Percentiles rank a stretch among this genome's conserved stretches.
Evolutionary conservation across 2,888 invertebrate species (phyloP).

Genomic region (Aphidius colemani): DNA sequence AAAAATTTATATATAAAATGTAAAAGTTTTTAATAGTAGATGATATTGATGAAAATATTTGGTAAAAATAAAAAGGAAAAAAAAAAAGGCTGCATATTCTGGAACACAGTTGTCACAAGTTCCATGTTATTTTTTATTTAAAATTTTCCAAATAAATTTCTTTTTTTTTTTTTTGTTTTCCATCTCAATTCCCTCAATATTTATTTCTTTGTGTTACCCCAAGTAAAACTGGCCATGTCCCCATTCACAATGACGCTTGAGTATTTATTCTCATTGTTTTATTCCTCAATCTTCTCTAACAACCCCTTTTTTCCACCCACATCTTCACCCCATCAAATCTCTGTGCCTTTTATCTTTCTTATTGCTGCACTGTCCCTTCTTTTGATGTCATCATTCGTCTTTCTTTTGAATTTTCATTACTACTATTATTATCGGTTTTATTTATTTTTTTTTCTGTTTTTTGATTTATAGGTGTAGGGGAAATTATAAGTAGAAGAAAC

Average conservation of each 20-base stretch:
- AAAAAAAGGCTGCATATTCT: background rate
- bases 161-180: constrained; percentile 10
- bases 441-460: no score
- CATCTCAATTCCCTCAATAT: constrained; percentile 14
- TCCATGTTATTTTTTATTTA: background rate
- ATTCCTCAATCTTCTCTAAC: no score
- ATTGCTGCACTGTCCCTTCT: background rate
- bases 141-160: constrained; percentile 13
- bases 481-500: background rate
- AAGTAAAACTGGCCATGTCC: no score
- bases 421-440: no score
- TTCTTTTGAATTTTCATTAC: no score
- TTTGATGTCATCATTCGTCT: constrained; percentile 10
- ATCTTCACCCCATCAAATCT: background rate
- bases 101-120: constrained; percentile 9
- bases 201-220: constrained; percentile 9
- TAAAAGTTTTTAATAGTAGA: constrained; percentile 1
- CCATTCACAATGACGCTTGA: no score
- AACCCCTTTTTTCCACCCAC: background rate
- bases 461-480: no score
- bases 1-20: no score
- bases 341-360: background rate
- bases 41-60: constrained; percentile 13
- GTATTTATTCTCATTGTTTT: no score
- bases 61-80: background rate